These are phyloP conservation scores for Rhea americana DNA, from an alignment of 2,113 vertebrate species.

Conservation along the genomic window DNA sequence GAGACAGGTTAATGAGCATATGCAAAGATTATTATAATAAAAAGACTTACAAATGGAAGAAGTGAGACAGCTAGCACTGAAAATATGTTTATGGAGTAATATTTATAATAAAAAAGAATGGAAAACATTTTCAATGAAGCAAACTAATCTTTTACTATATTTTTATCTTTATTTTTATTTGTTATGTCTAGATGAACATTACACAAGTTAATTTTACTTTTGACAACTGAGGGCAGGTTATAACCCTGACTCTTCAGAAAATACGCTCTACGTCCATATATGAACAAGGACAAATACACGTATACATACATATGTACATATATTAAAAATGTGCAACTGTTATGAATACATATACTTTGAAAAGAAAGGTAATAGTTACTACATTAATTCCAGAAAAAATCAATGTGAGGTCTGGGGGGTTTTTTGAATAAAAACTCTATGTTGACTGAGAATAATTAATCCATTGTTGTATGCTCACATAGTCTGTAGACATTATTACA, in stretches of 20 bases:
- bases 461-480: not conserved
- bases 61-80: not conserved
- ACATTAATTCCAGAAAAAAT: not conserved
- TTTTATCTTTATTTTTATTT: not conserved
- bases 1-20: constrained; percentile 54
- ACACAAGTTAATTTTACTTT: not conserved
- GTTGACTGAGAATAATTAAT: not conserved
- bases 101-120: constrained; percentile 47
- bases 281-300: not conserved
- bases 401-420: not conserved
- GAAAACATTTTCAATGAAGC: not conserved
- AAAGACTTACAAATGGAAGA: constrained; percentile 24
- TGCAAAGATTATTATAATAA: not conserved
- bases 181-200: not conserved
- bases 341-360: not conserved
- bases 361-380: not conserved
- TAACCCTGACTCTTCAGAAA: not conserved
- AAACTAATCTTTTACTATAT: not conserved
- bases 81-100: not conserved
- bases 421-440: not conserved
- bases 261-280: not conserved
- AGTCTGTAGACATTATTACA: not conserved
- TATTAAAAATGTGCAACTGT: not conserved
- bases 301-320: fast-evolving
- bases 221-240: not conserved